Percentiles rank a stretch among this genome's conserved stretches.
Evolutionary conservation across 2,797 vertebrate genomes (phyloP).

Genomic region (Typhlichthys eigenmanni): DNA sequence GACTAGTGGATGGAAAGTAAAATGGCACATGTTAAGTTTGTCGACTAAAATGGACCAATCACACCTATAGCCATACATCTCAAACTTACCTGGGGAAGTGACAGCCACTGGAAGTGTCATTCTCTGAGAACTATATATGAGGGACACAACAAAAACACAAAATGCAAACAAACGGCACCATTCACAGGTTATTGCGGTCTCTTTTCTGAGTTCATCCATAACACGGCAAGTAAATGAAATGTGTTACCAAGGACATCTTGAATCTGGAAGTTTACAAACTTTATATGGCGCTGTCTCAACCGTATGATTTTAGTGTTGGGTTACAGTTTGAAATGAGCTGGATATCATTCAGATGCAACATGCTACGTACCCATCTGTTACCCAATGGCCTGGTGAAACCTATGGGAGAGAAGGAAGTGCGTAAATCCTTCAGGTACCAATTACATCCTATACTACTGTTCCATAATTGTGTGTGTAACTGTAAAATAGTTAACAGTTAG

Average conservation of each 20-base stretch:
- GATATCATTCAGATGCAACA: background rate
- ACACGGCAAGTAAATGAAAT: too few species aligned
- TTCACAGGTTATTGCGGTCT: background rate
- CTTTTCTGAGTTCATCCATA: too few species aligned
- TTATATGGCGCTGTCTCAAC: too few species aligned
- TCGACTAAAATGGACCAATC: background rate
- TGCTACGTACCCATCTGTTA: constrained; percentile 63
- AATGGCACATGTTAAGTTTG: background rate
- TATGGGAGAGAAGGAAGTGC: constrained; percentile 35
- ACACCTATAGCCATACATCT: background rate
- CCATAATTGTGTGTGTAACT: too few species aligned
- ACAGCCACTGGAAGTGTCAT: constrained; percentile 84
- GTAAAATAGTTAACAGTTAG: too few species aligned
- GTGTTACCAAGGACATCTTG: too few species aligned
- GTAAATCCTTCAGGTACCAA: background rate
- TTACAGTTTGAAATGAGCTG: background rate
- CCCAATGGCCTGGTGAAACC: constrained; percentile 70
- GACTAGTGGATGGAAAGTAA: constrained; percentile 66
- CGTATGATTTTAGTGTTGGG: background rate
- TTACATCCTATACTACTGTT: background rate
- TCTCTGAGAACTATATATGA: constrained; percentile 69
- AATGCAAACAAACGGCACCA: background rate
- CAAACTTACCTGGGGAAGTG: constrained; percentile 81
- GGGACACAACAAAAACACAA: background rate
- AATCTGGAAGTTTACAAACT: too few species aligned